Conservation (phyloP, 2,888 invertebrate species). For the Drosophila acutilabella region DNA sequence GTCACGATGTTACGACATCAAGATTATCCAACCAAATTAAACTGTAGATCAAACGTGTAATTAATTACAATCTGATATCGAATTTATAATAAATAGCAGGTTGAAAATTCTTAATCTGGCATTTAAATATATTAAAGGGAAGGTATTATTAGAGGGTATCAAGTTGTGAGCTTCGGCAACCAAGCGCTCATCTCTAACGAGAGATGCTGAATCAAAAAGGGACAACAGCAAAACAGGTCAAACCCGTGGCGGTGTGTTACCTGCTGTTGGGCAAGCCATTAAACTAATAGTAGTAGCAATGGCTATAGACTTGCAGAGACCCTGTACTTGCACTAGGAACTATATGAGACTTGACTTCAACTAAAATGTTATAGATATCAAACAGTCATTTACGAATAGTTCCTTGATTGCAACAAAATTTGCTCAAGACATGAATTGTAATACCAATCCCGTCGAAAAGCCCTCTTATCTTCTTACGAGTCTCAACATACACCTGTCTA, state of each 20-base stretch:
- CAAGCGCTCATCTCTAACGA: constrained; percentile 31
- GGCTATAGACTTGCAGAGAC: no score
- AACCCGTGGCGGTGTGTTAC: constrained; percentile 23
- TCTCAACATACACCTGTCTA: no score
- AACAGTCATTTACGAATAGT: no score
- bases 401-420: no score
- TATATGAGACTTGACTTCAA: no score
- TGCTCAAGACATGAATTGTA: no score
- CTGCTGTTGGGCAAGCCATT: constrained; percentile 11
- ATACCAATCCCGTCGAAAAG: no score
- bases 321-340: no score
- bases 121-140: constrained; percentile 11
- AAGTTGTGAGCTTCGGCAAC: neutral
- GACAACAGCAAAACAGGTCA: constrained; percentile 50
- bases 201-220: constrained; percentile 11
- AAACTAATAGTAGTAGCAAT: neutral
- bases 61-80: constrained; percentile 8
- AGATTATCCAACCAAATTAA: constrained; percentile 2
- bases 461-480: no score
- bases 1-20: constrained; percentile 18
- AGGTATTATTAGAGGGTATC: neutral
- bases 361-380: no score
- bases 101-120: neutral
- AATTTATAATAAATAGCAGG: constrained; percentile 2
- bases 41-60: neutral